phyloP scores from a whole-genome alignment of 2,113 vertebrate species.

The Coptodon bakossiorum region DNA sequence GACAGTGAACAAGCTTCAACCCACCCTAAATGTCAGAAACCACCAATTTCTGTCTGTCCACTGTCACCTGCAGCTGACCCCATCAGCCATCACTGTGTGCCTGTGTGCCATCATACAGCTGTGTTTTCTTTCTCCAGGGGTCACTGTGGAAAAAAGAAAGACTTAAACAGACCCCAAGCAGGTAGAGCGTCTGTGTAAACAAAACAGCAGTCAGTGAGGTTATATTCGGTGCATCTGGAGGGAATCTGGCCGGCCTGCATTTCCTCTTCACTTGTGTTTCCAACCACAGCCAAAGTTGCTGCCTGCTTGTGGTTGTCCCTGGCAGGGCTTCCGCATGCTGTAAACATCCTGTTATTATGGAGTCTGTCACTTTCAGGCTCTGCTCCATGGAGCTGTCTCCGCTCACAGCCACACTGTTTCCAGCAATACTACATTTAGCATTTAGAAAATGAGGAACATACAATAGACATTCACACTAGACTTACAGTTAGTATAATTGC shows the following conservation, averaged over 20 bases:
- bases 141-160: background rate
- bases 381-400: slow-evolving; percentile 2
- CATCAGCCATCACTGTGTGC: slow-evolving; percentile 4
- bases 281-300: background rate
- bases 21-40: slow-evolving; percentile 52
- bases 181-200: background rate
- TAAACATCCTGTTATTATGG: slow-evolving; percentile 75
- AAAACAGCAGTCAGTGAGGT: background rate
- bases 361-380: slow-evolving; percentile 39
- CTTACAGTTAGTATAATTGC: background rate
- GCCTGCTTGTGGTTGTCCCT: slow-evolving; percentile 27
- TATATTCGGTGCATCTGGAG: slow-evolving; percentile 33
- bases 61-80: slow-evolving; percentile 59
- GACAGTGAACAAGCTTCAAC: background rate
- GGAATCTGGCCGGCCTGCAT: background rate
- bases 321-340: slow-evolving; percentile 19
- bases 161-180: background rate
- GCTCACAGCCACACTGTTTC: background rate
- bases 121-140: background rate
- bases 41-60: slow-evolving; percentile 55
- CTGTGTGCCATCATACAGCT: background rate
- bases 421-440: background rate
- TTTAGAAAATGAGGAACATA: background rate
- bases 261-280: slow-evolving; percentile 18
- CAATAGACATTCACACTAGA: background rate